Percentiles rank a stretch among this genome's conserved stretches.
Evolutionary conservation across 2,888 invertebrate species (phyloP).

Genomic region (Cantharis nigra): DNA sequence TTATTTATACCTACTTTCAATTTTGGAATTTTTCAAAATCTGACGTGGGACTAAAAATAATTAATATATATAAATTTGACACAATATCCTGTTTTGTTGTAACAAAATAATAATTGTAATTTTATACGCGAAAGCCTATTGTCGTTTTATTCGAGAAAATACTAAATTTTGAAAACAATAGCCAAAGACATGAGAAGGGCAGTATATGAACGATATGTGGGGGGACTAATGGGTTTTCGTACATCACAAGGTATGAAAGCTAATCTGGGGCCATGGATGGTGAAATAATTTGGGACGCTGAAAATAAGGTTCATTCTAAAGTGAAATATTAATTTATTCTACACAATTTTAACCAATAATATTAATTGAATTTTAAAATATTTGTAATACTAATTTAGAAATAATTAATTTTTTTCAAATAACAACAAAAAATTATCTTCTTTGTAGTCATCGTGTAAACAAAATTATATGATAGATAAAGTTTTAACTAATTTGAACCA

Average conservation of each 20-base stretch:
- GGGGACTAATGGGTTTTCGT: not conserved
- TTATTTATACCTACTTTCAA: not conserved
- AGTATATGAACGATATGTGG: not conserved
- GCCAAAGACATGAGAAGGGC: not conserved
- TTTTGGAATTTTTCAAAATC: not conserved
- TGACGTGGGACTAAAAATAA: not conserved
- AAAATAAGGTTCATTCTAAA: not conserved
- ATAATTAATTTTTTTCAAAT: not conserved
- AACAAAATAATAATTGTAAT: not conserved
- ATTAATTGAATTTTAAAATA: too few species aligned
- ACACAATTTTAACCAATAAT: not conserved
- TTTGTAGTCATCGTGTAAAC: not conserved
- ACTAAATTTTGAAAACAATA: not conserved
- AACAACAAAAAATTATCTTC: not conserved
- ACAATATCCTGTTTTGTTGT: not conserved
- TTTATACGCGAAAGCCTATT: not conserved
- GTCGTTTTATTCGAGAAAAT: not conserved
- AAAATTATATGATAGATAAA: not conserved
- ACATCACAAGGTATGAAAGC: not conserved
- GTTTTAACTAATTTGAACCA: not conserved
- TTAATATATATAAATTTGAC: not conserved
- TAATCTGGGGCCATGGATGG: not conserved
- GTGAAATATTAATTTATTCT: not conserved
- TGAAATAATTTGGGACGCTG: not conserved
- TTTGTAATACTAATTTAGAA: too few species aligned